phyloP scores from a whole-genome alignment of 2,797 vertebrate genomes.

The Myotis daubentonii region DNA sequence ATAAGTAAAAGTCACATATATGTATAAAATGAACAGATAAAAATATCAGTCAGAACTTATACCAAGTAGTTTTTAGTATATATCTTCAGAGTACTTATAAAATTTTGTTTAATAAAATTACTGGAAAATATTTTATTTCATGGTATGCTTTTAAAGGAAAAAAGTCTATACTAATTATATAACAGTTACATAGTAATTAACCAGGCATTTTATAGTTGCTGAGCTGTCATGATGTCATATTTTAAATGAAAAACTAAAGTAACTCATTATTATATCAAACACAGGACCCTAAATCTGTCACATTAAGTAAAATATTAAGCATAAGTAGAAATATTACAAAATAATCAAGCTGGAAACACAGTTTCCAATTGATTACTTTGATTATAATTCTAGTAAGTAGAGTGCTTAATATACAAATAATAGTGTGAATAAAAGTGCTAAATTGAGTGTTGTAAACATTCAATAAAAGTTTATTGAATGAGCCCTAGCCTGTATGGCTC shows the following conservation, averaged over 20 bases:
- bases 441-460: background rate
- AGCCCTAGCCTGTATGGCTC: background rate
- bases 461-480: background rate
- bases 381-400: constrained; percentile 9
- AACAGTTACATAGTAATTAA: constrained; percentile 32
- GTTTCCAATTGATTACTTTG: background rate
- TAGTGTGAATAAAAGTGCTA: background rate
- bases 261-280: constrained; percentile 5
- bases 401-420: background rate
- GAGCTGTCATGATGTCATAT: background rate
- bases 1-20: constrained; percentile 13
- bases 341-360: background rate
- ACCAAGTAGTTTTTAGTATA: background rate
- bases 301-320: background rate
- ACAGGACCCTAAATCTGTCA: background rate
- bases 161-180: background rate
- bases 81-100: constrained; percentile 45
- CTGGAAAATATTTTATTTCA: constrained; percentile 32
- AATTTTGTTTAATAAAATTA: constrained; percentile 46
- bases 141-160: background rate
- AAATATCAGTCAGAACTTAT: constrained; percentile 29
- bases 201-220: constrained; percentile 10
- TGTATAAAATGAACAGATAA: background rate
- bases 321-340: constrained; percentile 34
- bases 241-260: constrained; percentile 34